Base-by-base conservation (phyloP, 2,888 invertebrate genomes). In the Trilocha varians region DNA sequence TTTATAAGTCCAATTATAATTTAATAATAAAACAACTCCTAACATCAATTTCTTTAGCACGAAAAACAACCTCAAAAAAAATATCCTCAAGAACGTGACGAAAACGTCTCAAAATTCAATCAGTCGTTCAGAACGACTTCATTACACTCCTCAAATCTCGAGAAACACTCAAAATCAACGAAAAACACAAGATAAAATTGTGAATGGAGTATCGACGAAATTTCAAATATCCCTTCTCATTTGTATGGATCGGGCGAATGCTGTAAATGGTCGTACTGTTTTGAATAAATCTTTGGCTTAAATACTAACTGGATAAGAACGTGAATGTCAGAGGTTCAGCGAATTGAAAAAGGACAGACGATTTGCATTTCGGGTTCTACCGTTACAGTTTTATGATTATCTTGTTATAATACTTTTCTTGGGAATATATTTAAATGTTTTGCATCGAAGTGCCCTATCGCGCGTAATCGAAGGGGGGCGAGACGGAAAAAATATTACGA, bases 271-370 rank as follows among this genome's bases (percentile, higher is more conserved):
- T 62, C 62, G 66, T 72, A 62, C 70, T 77, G 68, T 71, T 78
- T 78, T 73, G 70, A 77, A 78, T 78, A 78, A 78, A 78, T 77
- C 77, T 67, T 64, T 54, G 58, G 61, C 65, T 70, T 71, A 73
- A 76, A 76, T 71, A 74, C 70, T 78, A 76, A 76, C 74, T 75
- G 70, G 76, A 77, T 78, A 74, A 74, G 65, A 62, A 52, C 62
- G 59, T 58, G 65, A 48, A 61, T 67, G 70, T 70, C 70, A 74
- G n/a, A 72, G 66, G 67, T 59, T 71, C 58, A 50, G 54, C 65
- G 71, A 70, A 78, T 75, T 75, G 73, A 73, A 77, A 78, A 75
- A 76, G 76, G 74, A 11, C 71, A 69, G 67, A 67, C 57, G 54
- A 78, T 78, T 78, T 74, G 65, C 75, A 73, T 78, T 70, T 63